Evolutionary conservation across 2,113 vertebrate species (phyloP), one percentile per base, ranked within the genome.

Genomic region (Amblyopsis rosae): DNA sequence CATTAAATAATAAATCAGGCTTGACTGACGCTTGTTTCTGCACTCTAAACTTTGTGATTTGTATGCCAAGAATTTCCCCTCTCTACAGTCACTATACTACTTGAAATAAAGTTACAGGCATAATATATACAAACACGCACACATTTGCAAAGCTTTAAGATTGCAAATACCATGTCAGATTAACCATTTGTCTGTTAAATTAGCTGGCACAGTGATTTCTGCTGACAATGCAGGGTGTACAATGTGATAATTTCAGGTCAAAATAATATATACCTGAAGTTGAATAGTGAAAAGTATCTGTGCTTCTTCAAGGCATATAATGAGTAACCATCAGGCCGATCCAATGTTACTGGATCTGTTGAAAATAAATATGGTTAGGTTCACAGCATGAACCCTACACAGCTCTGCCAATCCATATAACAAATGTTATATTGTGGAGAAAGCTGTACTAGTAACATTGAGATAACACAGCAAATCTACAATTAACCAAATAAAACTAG

Each of bases 231-330:
- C 26, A 26, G 26, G 26, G 26, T 26, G 26, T 26, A 41, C 35
- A 41, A 41, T 1, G 35, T 47, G 12, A 12, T 17, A 6, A 10
- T 41, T 8, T 15, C 49, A 59, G 1, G 51, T 2, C 1, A 61
- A 13, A 58, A 48, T 16, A 32, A 13, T 0, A 57, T 68, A 35
- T 87, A 87, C 84, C 84, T 85, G 70, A 17, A 75, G 66, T 47
- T 85, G 19, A 76, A 76, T 32, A 62, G 61, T 50, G 61, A 70
- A 69, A 53, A 50, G 3, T n/a, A 32, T 54, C 41, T 70, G 50
- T 9, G 59, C 17, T 16, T 65, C 67, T 53, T 81, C 66, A 75
- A 46, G 41, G 15, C 61, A 65, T 70, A 17, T 8, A 12, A 67
- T 65, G 49, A 75, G 61, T 59, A 67, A 72, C 61, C 70, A 72